A percentile compares a stretch with the other conserved stretches of the same genome.
Conservation (phyloP, 1,140 invertebrate genomes). For the Bombus pascuorum region DNA sequence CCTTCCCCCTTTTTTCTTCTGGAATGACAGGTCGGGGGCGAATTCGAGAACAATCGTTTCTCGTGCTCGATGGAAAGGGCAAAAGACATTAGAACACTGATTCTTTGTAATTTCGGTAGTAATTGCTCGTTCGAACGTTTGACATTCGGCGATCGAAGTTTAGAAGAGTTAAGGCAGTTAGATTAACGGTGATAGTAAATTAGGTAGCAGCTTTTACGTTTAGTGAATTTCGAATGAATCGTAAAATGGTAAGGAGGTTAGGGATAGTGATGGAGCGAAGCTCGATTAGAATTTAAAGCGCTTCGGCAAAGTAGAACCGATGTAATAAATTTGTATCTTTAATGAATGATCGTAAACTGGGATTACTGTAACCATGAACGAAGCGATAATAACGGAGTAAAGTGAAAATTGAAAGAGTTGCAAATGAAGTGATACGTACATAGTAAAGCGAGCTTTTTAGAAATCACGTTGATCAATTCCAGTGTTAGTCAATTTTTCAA, state of each 20-base stretch:
- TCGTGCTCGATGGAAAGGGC: too few relatives aligned
- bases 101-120: neutral
- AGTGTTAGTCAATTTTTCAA: too few relatives aligned
- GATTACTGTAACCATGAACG: neutral
- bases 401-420: too few relatives aligned
- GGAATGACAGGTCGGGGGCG: neutral
- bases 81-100: neutral
- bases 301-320: neutral
- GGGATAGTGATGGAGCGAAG: neutral
- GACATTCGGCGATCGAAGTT: neutral
- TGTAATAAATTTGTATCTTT: neutral
- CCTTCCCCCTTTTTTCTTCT: neutral
- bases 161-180: neutral
- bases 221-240: neutral
- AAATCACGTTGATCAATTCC: too few relatives aligned
- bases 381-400: too few relatives aligned
- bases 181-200: neutral
- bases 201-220: neutral
- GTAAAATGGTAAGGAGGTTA: neutral
- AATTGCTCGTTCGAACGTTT: neutral
- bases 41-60: conserved; percentile 27
- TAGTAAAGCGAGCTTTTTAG: too few relatives aligned
- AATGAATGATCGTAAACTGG: neutral
- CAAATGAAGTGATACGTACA: too few relatives aligned
- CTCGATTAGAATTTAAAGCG: neutral